Base-by-base conservation (phyloP, 2,113 vertebrate genomes). In the Redunca redunca region DNA sequence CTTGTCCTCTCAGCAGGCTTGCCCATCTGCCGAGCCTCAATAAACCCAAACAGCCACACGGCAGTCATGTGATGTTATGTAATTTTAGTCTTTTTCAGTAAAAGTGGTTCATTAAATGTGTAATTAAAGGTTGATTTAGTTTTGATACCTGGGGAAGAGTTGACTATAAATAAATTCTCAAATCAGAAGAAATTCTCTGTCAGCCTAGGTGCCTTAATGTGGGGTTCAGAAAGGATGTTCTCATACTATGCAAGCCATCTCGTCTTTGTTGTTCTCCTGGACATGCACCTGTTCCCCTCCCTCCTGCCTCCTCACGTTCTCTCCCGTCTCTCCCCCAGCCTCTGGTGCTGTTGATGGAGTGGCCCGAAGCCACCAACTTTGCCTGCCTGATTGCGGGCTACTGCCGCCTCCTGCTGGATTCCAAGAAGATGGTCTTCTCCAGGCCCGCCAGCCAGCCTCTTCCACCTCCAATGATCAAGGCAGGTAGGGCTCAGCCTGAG, bases 341-440 rank as follows among this genome's bases (percentile, higher is more conserved):
- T 0, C 98, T 99, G 98, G 99, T 99, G 94, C 97, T 99, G 97
- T 99, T 99, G 96, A 99, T 99, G 99, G 99, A 99, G 98, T 99
- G 99, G 99, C 99, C 99, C 0, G 99, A 99, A 98, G 99, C 99
- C 97, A 99, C 99, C 98, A 99, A 99, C 98, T 99, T 99, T 67
- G 99, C 99, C 96, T 99, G 99, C 98, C 99, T 99, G 94, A 99
- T 99, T n/a, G 99, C 99, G 5, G 99, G 99, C 97, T 99, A 99
- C 99, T 99, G 99, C 99, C 99, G 99, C 96, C 99, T 99, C 55
- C 99, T 99, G 98, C 99, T 99, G 98, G 99, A 99, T 98, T 99
- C 99, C 96, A 99, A 99, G 99, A 99, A 99, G 98, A 99, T 99
- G 98, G 99, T 99, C 98, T 99, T 99, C 98, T 99, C 99, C 98